Conservation (phyloP, 2,888 invertebrate genomes). For the Rhimphoctona megacephalus region DNA sequence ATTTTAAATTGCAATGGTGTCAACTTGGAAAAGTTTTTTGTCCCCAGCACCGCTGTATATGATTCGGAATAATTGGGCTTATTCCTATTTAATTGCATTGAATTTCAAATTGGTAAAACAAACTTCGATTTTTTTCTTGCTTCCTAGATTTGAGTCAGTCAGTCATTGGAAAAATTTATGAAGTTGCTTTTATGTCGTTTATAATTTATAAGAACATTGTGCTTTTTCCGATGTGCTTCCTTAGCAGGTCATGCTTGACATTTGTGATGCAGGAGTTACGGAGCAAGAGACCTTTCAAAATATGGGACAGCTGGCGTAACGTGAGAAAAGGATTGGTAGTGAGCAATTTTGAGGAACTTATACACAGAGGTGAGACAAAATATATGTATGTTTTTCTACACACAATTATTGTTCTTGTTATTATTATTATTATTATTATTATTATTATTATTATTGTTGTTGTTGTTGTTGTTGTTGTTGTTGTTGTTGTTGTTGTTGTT, state of each 20-base stretch:
- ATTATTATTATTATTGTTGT: no score
- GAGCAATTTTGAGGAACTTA: conserved; percentile 95
- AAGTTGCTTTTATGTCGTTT: background rate
- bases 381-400: conserved; percentile 7
- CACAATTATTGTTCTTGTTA: background rate
- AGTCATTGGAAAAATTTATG: background rate
- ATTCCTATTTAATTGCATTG: no score
- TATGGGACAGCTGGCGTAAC: conserved; percentile 98
- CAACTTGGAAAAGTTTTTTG: background rate
- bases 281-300: conserved; percentile 98
- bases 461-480: no score
- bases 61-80: no score
- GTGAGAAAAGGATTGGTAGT: conserved; percentile 97
- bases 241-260: conserved; percentile 69
- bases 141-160: background rate
- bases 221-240: conserved; percentile 56
- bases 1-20: background rate
- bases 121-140: no score
- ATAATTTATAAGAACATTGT: conserved; percentile 41
- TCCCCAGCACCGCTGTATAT: no score
- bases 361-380: conserved; percentile 89
- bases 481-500: no score
- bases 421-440: background rate
- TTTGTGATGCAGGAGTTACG: conserved; percentile 91
- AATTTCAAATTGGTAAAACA: no score